These are phyloP conservation scores for Pseudomyrmex dendroicus DNA, from an alignment of 1,140 invertebrate genomes.

Conservation along the genomic window DNA sequence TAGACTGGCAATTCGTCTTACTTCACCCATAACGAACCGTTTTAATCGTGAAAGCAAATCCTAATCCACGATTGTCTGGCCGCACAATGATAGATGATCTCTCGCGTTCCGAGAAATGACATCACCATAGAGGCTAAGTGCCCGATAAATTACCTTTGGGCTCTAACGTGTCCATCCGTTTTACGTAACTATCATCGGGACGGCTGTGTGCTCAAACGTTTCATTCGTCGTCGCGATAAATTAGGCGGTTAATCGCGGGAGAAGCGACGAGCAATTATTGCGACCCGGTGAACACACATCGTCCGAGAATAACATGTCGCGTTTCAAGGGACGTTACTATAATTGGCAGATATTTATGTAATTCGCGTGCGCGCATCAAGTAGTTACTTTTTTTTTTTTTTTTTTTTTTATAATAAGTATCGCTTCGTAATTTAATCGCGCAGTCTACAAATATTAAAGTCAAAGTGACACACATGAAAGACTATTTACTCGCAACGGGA, in stretches of 20 bases:
- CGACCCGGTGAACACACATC: conserved; percentile 15
- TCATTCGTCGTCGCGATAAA: conserved; percentile 45
- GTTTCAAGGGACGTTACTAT: conserved; percentile 11
- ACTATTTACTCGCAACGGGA: neutral
- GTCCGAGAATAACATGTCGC: conserved; percentile 34
- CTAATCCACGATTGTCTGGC: conserved; percentile 42
- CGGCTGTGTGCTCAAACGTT: conserved; percentile 31
- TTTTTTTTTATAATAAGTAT: conserved; percentile 25
- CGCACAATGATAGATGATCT: conserved; percentile 51
- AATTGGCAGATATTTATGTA: conserved; percentile 36
- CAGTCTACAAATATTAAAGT: neutral
- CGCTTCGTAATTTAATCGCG: conserved; percentile 10
- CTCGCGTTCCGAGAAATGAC: conserved; percentile 42
- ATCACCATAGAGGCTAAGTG: conserved; percentile 42
- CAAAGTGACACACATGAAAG: conserved; percentile 11
- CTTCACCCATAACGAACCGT: conserved; percentile 33
- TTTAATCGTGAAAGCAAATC: conserved; percentile 53
- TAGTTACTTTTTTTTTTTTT: conserved; percentile 50
- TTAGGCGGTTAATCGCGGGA: conserved; percentile 44
- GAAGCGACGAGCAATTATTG: conserved; percentile 35
- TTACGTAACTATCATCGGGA: conserved; percentile 34
- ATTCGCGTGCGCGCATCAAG: conserved; percentile 1
- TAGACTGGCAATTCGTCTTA: conserved; percentile 47
- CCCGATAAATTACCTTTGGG: conserved; percentile 48
- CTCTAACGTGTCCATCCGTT: conserved; percentile 46